phyloP scores from a whole-genome alignment of 2,797 vertebrate species.

The Acanthiza pusilla region DNA sequence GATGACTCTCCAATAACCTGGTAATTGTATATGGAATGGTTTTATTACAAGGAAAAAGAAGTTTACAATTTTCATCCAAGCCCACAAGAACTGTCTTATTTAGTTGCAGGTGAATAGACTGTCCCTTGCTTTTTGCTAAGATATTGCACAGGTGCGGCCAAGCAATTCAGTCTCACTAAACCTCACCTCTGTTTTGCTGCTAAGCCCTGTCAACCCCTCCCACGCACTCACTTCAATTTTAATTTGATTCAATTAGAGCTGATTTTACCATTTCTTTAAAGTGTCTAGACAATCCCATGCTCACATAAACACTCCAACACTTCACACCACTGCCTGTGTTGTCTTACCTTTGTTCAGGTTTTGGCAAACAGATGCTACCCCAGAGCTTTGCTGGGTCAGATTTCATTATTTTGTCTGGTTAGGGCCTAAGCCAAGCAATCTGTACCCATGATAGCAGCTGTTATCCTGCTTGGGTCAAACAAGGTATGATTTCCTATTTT shows the following conservation, averaged over 20 bases:
- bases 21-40: not conserved
- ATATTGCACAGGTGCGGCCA: not conserved
- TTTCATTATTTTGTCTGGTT: slow-evolving; percentile 41
- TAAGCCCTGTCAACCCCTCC: not conserved
- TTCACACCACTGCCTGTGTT: slow-evolving; percentile 2
- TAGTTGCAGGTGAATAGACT: not conserved
- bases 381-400: slow-evolving; percentile 9
- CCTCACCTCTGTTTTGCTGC: not conserved
- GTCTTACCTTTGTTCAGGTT: slow-evolving; percentile 45
- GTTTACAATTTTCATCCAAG: not conserved
- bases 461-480: not conserved
- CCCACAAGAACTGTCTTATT: not conserved
- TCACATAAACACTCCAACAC: not conserved
- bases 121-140: not conserved
- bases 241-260: slow-evolving; percentile 11
- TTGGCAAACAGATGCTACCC: slow-evolving; percentile 6
- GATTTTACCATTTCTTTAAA: not conserved
- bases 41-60: not conserved
- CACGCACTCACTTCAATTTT: not conserved
- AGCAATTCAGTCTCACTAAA: not conserved
- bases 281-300: slow-evolving; percentile 7
- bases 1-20: not conserved
- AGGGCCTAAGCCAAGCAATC: slow-evolving; percentile 19
- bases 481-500: slow-evolving; percentile 40
- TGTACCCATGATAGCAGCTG: slow-evolving; percentile 5